Conservation (phyloP, 2,888 invertebrate species). For the Meiosimyza platycephala region DNA sequence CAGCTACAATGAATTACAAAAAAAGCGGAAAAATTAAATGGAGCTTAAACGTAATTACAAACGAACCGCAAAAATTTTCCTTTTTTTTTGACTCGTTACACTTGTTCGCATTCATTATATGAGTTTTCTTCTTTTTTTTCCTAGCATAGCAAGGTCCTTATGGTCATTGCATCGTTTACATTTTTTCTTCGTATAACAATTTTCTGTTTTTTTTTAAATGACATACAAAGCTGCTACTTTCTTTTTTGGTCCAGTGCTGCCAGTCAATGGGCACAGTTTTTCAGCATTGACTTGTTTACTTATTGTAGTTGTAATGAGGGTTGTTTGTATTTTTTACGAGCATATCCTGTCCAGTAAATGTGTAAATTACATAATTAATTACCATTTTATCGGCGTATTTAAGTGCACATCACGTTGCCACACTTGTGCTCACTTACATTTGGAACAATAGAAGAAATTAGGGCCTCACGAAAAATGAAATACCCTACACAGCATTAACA, state of each 20-base stretch:
- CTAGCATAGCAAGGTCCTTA: not conserved
- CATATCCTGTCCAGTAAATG: constrained; percentile 43
- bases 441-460: not conserved
- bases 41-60: constrained; percentile 41
- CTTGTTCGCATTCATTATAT: constrained; percentile 36
- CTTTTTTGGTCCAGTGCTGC: not conserved
- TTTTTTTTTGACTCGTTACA: constrained; percentile 28
- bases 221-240: constrained; percentile 8
- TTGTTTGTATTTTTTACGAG: not conserved
- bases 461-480: no score
- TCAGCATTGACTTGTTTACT: constrained; percentile 23
- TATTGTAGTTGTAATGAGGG: constrained; percentile 19
- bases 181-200: constrained; percentile 30
- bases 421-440: constrained; percentile 35
- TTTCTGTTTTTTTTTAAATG: constrained; percentile 33
- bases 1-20: constrained; percentile 12
- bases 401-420: constrained; percentile 47
- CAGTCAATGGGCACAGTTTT: constrained; percentile 18
- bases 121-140: not conserved
- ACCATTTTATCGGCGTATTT: constrained; percentile 49
- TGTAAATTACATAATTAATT: constrained; percentile 61
- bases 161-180: constrained; percentile 25
- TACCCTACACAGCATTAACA: no score
- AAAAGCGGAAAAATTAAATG: constrained; percentile 18
- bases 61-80: constrained; percentile 42